Base-by-base conservation (phyloP, 2,797 vertebrate genomes). In the Eulemur mongoz region DNA sequence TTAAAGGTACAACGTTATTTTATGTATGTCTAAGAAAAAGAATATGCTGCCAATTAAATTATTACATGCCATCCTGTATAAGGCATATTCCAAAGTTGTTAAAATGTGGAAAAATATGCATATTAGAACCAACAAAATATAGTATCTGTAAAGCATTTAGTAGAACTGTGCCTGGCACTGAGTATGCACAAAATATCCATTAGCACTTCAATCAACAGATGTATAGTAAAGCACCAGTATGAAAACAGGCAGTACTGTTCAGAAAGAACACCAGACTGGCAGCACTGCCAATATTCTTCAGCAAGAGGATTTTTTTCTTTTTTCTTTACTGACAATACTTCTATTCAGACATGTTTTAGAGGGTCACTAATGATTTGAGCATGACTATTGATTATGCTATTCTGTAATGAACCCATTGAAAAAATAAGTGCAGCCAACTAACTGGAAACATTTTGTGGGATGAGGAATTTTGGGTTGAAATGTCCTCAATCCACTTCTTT, bases 41-140 rank as follows among this genome's bases (percentile, higher is more conserved):
- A 84, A 94, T 88, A 81, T 35, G 0, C 38, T 72, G 52, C 17
- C 23, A 76, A 63, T 94, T 70, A 90, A 88, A 84, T 95, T 80
- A 73, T 45, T 78, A 61, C n/a, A 89, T 2, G 43, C 8, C 10
- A 83, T 45, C n/a, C 40, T 57, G 2, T 32, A 0, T 54, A 70
- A 84, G 61, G 25, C 12, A 35, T 96, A 59, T 78, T 81, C 57
- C 22, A 88, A 35, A 73, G 18, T 85, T 91, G 32, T 88, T 93
- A 80, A 96, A 94, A 76, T 88, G 14, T 65, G 11, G 25, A 83
- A 59, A 94, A 38, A 12, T 15, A 25, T n/a, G 17, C 45, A 18
- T 78, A 11, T 88, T 69, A 86, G 40, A 83, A 91, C 18, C 17
- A 91, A 89, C 30, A 43, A 96, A 80, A 79, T 43, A n/a, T 8